Base-by-base conservation (phyloP, 2,797 vertebrate species). In the Dipus sagitta region DNA sequence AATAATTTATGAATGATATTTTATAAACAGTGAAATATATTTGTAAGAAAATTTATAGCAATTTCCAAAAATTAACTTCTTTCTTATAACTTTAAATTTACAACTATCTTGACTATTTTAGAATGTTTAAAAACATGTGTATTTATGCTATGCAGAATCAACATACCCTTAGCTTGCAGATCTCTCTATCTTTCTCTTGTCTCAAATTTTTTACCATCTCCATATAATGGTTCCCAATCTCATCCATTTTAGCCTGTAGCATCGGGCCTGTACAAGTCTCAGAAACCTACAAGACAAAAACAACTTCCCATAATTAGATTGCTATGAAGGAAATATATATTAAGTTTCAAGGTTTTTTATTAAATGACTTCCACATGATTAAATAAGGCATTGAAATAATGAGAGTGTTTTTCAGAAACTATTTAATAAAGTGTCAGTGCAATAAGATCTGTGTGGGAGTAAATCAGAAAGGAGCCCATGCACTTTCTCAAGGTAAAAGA, bases 171-270 rank as follows among this genome's bases (percentile, higher is more conserved):
- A 99, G 98, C 42, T 72, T 98, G 97, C 98, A 96, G n/a, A 99
- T 98, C 98, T 99, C 99, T 62, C 96, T 97, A 32, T 99, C 99
- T 95, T 99, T 99, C 74, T 99, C 99, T 42, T 97, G 95, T 54
- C 98, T 98, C 94, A 99, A 96, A 87, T 94, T 91, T 62, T 96
- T 98, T 60, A 99, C 98, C 99, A 99, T 99, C 79, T 99, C 98
- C 14, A 98, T 98, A 2, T 99, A 99, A 70, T 99, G 98, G 85
- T 97, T 99, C 6, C 99, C 99, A 94, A 99, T 97, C 75, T 99
- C 99, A 6, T 99, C 99, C 0, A 99, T 99, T 97, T 99, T 99
- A 38, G 98, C 88, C 67, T 99, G 99, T 23, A 99, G 94, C 13
- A 96, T 77, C 0, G 98, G 90, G 91, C 95, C 98, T 96, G 95